Evolutionary conservation across 2,113 vertebrate genomes (phyloP).

Genomic region (Seriola rivoliana): DNA sequence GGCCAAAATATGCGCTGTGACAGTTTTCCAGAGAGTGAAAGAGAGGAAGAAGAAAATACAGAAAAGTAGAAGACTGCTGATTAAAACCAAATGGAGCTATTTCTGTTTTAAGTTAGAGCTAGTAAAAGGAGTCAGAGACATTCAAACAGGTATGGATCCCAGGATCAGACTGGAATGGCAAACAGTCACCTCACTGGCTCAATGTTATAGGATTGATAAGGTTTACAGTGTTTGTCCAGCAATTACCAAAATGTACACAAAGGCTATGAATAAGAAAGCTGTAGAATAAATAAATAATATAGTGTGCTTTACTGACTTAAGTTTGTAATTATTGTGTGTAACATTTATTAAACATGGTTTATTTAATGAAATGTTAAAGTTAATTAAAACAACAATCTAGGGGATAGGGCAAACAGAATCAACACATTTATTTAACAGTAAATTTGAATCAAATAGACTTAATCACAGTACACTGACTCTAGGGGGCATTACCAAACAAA

Average conservation of each 20-base stretch:
- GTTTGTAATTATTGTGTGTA: too few species aligned
- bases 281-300: not conserved
- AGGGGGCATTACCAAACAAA: slow-evolving; percentile 23
- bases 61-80: slow-evolving; percentile 52
- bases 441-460: not conserved
- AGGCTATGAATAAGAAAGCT: not conserved
- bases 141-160: slow-evolving; percentile 11
- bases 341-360: not conserved
- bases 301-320: not conserved
- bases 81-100: slow-evolving; percentile 72
- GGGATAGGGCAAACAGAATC: not conserved
- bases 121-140: not conserved
- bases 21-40: slow-evolving; percentile 58
- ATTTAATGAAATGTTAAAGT: not conserved
- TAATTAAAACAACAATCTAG: not conserved
- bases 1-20: slow-evolving; percentile 69
- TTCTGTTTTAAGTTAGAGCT: slow-evolving; percentile 18
- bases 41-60: slow-evolving; percentile 27
- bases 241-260: not conserved
- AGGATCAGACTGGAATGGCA: not conserved
- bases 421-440: not conserved
- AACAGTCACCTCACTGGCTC: not conserved
- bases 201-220: not conserved
- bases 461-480: not conserved
- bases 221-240: not conserved